A percentile compares a stretch with the other conserved stretches of the same genome.
These are phyloP conservation scores for fruit fly (Drosophila melanogaster) DNA, from an alignment of 1,140 invertebrate species.

Conservation along the genomic window DNA sequence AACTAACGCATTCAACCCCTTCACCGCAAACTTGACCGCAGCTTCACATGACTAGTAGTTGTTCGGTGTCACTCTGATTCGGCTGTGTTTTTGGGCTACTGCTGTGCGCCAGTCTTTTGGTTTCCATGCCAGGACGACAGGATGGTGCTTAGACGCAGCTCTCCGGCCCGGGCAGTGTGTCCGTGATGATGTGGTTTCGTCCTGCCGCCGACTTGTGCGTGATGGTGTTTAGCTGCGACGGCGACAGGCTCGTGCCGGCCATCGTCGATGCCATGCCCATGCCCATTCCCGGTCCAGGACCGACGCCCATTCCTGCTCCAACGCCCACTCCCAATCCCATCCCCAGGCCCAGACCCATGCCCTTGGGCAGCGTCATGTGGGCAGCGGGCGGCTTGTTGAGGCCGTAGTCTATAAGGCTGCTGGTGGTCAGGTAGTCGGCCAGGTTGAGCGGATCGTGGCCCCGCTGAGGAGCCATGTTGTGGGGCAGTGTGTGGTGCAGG, in stretches of 20 bases:
- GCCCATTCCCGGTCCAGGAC: conserved; percentile 55
- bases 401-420: conserved; percentile 83
- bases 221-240: conserved; percentile 71
- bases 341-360: conserved; percentile 54
- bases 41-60: conserved; percentile 25
- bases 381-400: conserved; percentile 70
- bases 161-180: conserved; percentile 90
- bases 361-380: conserved; percentile 79
- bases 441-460: conserved; percentile 71
- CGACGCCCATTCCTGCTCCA: conserved; percentile 54
- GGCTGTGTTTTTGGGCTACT: conserved; percentile 44
- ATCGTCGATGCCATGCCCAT: conserved; percentile 58
- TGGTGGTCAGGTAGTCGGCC: conserved; percentile 81
- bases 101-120: conserved; percentile 79
- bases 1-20: too few relatives aligned
- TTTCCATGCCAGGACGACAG: conserved; percentile 69
- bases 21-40: conserved; percentile 9
- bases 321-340: conserved; percentile 15
- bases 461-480: conserved; percentile 40
- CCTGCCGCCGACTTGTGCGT: conserved; percentile 81
- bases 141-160: conserved; percentile 88
- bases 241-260: conserved; percentile 57
- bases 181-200: conserved; percentile 88
- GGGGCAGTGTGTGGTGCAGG: conserved; percentile 71
- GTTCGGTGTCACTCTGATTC: conserved; percentile 31